phyloP scores from a whole-genome alignment of 64 coral and sea anemone genomes.

The Acropora tenuis region DNA sequence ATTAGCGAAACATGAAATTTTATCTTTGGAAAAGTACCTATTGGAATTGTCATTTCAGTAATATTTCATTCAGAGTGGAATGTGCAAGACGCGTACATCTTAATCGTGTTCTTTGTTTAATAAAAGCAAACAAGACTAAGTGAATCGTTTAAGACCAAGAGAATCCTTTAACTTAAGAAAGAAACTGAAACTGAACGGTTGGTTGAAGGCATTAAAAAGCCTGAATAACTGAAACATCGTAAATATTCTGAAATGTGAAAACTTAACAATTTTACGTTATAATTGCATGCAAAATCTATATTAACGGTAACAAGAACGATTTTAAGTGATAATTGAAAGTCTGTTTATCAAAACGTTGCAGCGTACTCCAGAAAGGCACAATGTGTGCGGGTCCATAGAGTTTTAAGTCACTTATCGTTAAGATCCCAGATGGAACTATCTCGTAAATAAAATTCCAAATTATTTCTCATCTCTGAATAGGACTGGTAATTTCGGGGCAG shows the following conservation, averaged over 20 bases:
- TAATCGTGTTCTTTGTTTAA: neutral
- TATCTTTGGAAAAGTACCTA: no score
- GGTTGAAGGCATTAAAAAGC: neutral
- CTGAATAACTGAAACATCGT: neutral
- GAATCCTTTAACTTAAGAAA: neutral
- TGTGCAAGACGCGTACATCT: neutral
- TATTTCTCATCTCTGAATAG: neutral
- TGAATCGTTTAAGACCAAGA: neutral
- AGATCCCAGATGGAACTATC: slow-evolving; percentile 27
- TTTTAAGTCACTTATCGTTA: slow-evolving; percentile 6
- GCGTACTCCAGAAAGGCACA: neutral
- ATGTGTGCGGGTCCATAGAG: neutral
- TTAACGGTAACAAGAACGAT: neutral
- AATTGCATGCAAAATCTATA: neutral
- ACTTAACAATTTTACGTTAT: neutral
- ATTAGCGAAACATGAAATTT: no score
- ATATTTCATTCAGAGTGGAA: neutral
- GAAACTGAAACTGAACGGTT: neutral
- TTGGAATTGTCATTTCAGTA: no score
- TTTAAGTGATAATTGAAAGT: neutral
- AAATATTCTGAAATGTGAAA: neutral
- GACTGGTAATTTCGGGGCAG: slow-evolving; percentile 27
- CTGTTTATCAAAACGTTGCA: neutral
- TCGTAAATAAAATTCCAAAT: slow-evolving; percentile 26
- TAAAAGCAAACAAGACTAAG: neutral